Percentiles rank a stretch among this genome's conserved stretches.
Evolutionary conservation across 1,140 invertebrate species (phyloP).

Genomic region (Psix sp.): DNA sequence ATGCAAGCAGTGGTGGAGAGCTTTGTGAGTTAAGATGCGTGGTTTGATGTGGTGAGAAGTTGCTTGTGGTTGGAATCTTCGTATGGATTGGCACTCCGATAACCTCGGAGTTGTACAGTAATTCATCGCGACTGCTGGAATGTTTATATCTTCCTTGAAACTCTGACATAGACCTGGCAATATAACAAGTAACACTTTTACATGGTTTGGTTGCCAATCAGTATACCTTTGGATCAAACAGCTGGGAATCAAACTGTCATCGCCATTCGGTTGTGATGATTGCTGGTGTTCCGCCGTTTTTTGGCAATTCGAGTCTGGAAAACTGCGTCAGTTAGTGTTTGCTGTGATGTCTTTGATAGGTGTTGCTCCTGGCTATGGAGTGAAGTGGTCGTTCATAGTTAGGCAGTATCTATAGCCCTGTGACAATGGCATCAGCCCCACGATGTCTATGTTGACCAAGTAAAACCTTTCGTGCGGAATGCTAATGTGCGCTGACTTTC

Average conservation of each 20-base stretch:
- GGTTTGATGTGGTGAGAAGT: not conserved
- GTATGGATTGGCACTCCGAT: not conserved
- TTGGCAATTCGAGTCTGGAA: constrained; percentile 57
- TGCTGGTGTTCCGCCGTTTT: constrained; percentile 58
- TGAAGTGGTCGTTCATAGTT: constrained; percentile 73
- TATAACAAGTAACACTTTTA: constrained; percentile 58
- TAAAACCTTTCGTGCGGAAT: constrained; percentile 60
- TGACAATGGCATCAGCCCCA: constrained; percentile 71
- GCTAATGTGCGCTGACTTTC: not conserved
- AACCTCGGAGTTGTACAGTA: not conserved
- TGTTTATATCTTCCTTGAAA: not conserved
- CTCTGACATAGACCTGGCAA: not conserved
- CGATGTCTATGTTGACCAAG: constrained; percentile 76
- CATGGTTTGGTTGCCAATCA: constrained; percentile 65
- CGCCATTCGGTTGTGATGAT: constrained; percentile 64
- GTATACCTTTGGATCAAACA: not conserved
- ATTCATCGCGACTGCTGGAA: not conserved
- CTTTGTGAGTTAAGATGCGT: constrained; percentile 4
- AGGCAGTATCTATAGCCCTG: constrained; percentile 68
- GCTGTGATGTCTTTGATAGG: constrained; percentile 42
- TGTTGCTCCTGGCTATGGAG: constrained; percentile 67
- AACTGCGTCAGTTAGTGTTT: constrained; percentile 56
- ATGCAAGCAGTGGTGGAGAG: not conserved
- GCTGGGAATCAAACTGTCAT: constrained; percentile 48
- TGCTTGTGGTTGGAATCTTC: not conserved